Conservation (phyloP, 1,140 invertebrate species). For the Bombus ignitus region DNA sequence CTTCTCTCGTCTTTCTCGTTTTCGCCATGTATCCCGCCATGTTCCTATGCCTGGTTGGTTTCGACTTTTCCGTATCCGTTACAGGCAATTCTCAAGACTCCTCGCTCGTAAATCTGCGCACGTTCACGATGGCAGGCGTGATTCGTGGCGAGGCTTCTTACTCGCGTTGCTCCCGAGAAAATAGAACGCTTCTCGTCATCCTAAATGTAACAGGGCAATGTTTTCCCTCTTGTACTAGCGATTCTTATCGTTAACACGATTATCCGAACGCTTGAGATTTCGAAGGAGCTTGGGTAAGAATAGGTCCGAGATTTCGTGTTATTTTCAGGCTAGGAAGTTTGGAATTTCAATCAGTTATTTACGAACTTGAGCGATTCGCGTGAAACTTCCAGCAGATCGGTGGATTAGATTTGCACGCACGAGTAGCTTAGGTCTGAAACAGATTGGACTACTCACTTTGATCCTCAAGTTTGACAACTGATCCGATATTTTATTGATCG, state of each 20-base stretch:
- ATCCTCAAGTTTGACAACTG: too few species aligned
- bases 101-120: slow-evolving; percentile 1
- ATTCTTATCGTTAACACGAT: not conserved
- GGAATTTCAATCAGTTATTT: not conserved
- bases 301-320: not conserved
- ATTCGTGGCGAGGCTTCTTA: slow-evolving; percentile 8
- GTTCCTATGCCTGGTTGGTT: not conserved
- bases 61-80: not conserved
- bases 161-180: not conserved
- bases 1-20: not conserved
- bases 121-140: too few species aligned
- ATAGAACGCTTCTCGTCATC: not conserved
- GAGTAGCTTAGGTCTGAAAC: too few species aligned
- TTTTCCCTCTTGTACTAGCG: not conserved
- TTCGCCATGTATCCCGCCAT: not conserved
- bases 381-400: not conserved
- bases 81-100: not conserved
- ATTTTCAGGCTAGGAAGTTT: not conserved
- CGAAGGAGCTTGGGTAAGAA: not conserved
- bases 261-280: not conserved
- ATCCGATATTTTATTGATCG: not conserved
- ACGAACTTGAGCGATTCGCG: too few species aligned
- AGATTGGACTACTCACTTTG: too few species aligned
- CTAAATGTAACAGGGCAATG: not conserved
- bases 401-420: not conserved